phyloP scores from a whole-genome alignment of 2,888 invertebrate species.

The Epirrita christyi region DNA sequence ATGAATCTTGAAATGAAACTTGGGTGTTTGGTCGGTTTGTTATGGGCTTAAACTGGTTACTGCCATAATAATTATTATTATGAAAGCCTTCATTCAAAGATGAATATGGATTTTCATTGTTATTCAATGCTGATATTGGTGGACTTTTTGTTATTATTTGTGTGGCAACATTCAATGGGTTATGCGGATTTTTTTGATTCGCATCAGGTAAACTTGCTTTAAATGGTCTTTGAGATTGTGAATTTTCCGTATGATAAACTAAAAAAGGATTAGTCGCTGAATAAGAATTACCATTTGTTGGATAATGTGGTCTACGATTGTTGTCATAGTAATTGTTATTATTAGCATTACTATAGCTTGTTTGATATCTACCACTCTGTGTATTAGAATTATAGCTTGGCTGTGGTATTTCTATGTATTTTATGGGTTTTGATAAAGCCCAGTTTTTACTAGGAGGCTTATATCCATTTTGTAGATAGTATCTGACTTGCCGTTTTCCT shows the following conservation, averaged over 20 bases:
- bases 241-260: slow-evolving; percentile 56
- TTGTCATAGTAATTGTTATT: slow-evolving; percentile 55
- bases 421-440: slow-evolving; percentile 61
- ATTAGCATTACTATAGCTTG: slow-evolving; percentile 46
- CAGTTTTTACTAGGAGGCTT: slow-evolving; percentile 64
- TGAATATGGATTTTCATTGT: slow-evolving; percentile 65
- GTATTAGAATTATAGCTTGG: slow-evolving; percentile 56
- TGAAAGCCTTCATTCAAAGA: slow-evolving; percentile 83
- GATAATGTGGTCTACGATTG: slow-evolving; percentile 51
- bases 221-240: slow-evolving; percentile 61
- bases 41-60: slow-evolving; percentile 50
- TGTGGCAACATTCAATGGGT: slow-evolving; percentile 59
- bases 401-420: slow-evolving; percentile 60
- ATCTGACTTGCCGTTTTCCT: slow-evolving; percentile 77
- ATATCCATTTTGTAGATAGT: slow-evolving; percentile 67
- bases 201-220: slow-evolving; percentile 69
- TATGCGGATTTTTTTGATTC: slow-evolving; percentile 55
- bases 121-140: slow-evolving; percentile 79
- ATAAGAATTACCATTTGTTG: slow-evolving; percentile 52
- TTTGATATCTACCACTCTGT: slow-evolving; percentile 60
- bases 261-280: slow-evolving; percentile 62
- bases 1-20: slow-evolving; percentile 61
- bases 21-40: slow-evolving; percentile 52
- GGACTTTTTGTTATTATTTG: slow-evolving; percentile 84
- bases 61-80: slow-evolving; percentile 61